Percentiles rank a stretch among this genome's conserved stretches.
Evolutionary conservation across 2,113 vertebrate genomes (phyloP).

Genomic region (Turdus rufiventris): DNA sequence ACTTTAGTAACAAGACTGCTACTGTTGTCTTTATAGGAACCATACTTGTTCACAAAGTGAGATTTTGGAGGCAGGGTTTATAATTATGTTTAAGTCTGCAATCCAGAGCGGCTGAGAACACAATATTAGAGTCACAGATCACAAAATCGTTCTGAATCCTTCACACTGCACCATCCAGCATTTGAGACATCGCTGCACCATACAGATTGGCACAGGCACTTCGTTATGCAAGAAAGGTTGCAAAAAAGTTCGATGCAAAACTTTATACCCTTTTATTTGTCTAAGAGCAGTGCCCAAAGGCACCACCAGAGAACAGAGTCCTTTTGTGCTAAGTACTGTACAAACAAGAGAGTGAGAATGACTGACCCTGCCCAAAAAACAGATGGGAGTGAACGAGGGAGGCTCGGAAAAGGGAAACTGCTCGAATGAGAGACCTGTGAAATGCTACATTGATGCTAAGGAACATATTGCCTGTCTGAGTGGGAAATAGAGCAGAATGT

Average conservation of each 20-base stretch:
- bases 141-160: neutral
- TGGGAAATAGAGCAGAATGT: neutral
- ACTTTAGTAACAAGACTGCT: neutral
- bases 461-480: neutral
- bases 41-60: neutral
- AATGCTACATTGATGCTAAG: neutral
- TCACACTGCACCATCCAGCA: neutral
- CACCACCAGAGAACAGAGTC: constrained; percentile 55
- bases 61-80: neutral
- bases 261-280: constrained; percentile 53
- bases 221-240: constrained; percentile 14
- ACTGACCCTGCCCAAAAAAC: constrained; percentile 51
- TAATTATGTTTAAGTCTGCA: neutral
- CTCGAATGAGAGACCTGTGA: neutral
- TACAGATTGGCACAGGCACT: neutral
- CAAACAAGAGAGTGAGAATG: constrained; percentile 44
- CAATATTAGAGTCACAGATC: neutral
- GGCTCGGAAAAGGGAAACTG: constrained; percentile 10
- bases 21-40: neutral
- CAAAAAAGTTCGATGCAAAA: constrained; percentile 55
- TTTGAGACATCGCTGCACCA: neutral
- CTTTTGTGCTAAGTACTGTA: constrained; percentile 50
- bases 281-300: constrained; percentile 51
- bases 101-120: neutral
- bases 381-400: constrained; percentile 17